phyloP scores from a whole-genome alignment of 2,888 invertebrate species.

The Lasioglossum oenotherae region DNA sequence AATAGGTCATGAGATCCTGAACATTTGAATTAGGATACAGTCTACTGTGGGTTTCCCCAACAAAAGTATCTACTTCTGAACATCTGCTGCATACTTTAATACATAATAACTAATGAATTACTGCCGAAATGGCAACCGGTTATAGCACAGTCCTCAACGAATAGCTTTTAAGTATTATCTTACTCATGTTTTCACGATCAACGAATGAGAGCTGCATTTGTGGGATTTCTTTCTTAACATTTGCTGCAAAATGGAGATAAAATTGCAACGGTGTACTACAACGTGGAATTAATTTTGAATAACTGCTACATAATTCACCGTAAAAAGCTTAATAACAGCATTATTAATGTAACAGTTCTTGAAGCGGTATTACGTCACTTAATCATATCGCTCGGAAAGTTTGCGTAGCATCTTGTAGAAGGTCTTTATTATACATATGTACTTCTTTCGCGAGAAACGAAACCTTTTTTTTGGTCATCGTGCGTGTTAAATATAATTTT shows the following conservation, averaged over 20 bases:
- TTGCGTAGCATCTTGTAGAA: neutral
- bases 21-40: neutral
- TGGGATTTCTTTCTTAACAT: neutral
- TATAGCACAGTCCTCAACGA: neutral
- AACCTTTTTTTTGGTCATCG: neutral
- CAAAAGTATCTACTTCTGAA: neutral
- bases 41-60: neutral
- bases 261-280: neutral
- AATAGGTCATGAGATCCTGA: neutral
- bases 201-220: neutral
- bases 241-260: neutral
- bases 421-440: neutral
- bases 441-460: neutral
- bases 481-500: neutral
- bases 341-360: neutral
- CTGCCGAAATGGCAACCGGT: neutral
- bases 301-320: neutral
- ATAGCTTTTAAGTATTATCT: neutral
- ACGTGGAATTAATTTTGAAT: neutral
- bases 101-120: neutral
- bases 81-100: neutral
- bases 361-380: neutral
- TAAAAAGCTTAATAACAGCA: neutral
- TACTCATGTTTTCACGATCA: neutral
- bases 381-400: neutral